Conservation (phyloP, 2,888 invertebrate species). For the Ligdia adustata region DNA sequence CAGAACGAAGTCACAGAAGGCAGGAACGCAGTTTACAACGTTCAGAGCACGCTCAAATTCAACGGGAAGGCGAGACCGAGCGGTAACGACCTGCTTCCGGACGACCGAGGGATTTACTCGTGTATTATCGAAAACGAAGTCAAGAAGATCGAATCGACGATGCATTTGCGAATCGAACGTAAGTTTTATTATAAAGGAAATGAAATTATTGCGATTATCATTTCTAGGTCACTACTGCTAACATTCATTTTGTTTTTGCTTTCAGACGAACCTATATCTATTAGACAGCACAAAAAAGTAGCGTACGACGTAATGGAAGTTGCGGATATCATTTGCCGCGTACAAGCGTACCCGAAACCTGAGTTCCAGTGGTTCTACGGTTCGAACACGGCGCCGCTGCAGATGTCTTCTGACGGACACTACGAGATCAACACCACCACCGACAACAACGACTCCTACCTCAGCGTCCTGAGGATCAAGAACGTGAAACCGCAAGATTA, state of each 20-base stretch:
- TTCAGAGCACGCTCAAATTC: constrained; percentile 92
- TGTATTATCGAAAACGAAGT: constrained; percentile 96
- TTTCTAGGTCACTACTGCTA: not conserved
- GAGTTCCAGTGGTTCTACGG: constrained; percentile 96
- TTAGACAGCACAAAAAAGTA: constrained; percentile 94
- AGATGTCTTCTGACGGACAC: constrained; percentile 92
- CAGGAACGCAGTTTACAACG: constrained; percentile 91
- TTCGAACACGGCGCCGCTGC: constrained; percentile 88
- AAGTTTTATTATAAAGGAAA: constrained; percentile 61
- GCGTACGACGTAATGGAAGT: constrained; percentile 93
- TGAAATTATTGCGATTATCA: not conserved
- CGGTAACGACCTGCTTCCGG: constrained; percentile 90
- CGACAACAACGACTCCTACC: constrained; percentile 93
- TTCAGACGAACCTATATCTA: constrained; percentile 92
- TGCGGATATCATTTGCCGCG: constrained; percentile 94
- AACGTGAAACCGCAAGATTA: constrained; percentile 92
- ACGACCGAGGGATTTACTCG: constrained; percentile 93
- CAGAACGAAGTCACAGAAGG: constrained; percentile 90
- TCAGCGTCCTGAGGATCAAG: constrained; percentile 89
- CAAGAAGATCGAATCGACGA: constrained; percentile 93
- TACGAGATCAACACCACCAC: constrained; percentile 93
- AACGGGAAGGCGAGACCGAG: constrained; percentile 90
- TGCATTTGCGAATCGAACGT: constrained; percentile 96
- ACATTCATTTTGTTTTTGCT: constrained; percentile 13
- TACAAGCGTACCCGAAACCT: constrained; percentile 96